Evolutionary conservation across 1,140 invertebrate species (phyloP), one percentile per base, ranked within the genome.

Genomic region (Ceratosolen solmsi): DNA sequence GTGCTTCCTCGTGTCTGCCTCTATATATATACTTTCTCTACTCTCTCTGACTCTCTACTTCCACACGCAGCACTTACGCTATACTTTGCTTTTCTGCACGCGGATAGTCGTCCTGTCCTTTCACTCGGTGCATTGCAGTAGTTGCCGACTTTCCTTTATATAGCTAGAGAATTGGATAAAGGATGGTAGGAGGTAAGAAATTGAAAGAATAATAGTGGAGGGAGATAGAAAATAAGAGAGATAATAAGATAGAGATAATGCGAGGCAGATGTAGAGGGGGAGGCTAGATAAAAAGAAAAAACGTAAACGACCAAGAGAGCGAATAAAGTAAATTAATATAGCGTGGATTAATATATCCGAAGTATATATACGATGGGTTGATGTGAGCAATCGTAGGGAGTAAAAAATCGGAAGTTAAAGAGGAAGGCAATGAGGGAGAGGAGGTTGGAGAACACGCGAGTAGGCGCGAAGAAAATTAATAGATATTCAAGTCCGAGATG

Each of bases 51-150:
- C 25, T 46, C 9, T 58, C 63, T 49, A n/a, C 38, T 46, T 46
- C 51, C 33, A 17, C 41, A 27, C 46, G 46, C 41, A 30, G 17
- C 46, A 41, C 51, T 70, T 33, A 20, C 49, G 17, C 27, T 73
- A 9, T 73, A n/a, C n/a, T 51, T 73, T 36, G 30, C 71, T 36
- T 9, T 73, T 30, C 22, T 30, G 13, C 15, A 9, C 49, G 49
- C 49, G 30, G 30, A 33, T 13, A 33, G 27, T 58, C 36, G 5
- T n/a, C 22, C 54, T 58, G 73, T 75, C 73, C 54, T 75, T 75
- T 60, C 25, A 17, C 22, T 58, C 38, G 54, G 33, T 25, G 54
- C 33, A 75, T 22, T 30, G 30, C 33, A 58, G n/a, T 20, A 71
- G 25, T 27, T 9, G n/a, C 11, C 41, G 41, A 70, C 65, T 41